Evolutionary conservation across 2,888 invertebrate species (phyloP), one percentile per base, ranked within the genome.

Genomic region (Cenopis cana): DNA sequence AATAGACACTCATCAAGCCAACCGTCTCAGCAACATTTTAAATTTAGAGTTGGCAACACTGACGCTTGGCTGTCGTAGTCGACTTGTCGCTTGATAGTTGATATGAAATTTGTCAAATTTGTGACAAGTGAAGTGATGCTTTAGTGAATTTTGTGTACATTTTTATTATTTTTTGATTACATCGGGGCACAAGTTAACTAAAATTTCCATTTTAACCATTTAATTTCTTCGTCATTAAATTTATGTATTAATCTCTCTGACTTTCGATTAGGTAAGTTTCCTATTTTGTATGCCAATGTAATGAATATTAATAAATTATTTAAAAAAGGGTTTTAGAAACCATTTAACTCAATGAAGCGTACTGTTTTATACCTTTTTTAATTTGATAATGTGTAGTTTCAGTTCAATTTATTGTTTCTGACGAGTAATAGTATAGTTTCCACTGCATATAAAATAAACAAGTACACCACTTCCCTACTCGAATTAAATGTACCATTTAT

Each of bases 251-350:
- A 46, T 46, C 6, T 5, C 14, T 46, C 41, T 46, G 46, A 46
- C n/a, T n/a, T 29, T 55, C n/a, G 55, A 55, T n/a, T 29, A 55
- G 55, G 55, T 55, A 29, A 55, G 55, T 55, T 55, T 33, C n/a
- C 33, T 55, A 3, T 33, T 24, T 55, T 33, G 24, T n/a, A 55
- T 55, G 29, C 24, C 4, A n/a, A 55, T n/a, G 33, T n/a, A 24
- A 24, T n/a, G n/a, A 29, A 14, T 14, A 3, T n/a, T n/a, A 3
- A 24, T 24, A 3, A 24, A 1, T 24, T 24, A n/a, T 24, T 6
- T 55, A 6, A 29, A 55, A 8, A 55, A 0, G 9, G 8, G 2
- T n/a, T 33, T 46, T 46, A 46, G 46, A n/a, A 46, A 41, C 52
- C 12, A 24, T 12, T 12, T 6, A 24, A 20, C 10, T 20, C 12